These are phyloP conservation scores for human (Homo sapiens) DNA, from an alignment of 2,113 vertebrate genomes.

Conservation along the genomic window DNA sequence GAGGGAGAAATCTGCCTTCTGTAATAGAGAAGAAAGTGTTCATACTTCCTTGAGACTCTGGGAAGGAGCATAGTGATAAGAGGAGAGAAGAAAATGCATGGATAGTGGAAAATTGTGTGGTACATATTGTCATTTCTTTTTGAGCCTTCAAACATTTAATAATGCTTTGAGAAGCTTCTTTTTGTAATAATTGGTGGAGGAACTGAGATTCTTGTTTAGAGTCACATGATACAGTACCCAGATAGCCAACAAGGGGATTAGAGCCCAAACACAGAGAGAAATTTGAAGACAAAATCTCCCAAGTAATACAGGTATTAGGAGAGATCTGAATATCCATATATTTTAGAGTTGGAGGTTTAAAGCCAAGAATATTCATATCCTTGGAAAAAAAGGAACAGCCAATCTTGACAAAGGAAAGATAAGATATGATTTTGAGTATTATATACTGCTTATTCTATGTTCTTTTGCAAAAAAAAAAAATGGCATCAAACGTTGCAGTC, in stretches of 20 bases:
- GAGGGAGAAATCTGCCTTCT: not conserved
- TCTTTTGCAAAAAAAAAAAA: not conserved
- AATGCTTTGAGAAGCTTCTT: not conserved
- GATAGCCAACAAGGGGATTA: not conserved
- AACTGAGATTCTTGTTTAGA: not conserved
- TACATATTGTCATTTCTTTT: not conserved
- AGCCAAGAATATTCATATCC: not conserved
- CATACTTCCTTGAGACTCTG: not conserved
- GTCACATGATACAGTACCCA: not conserved
- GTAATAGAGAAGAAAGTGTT: not conserved
- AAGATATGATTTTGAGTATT: not conserved
- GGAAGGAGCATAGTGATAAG: not conserved
- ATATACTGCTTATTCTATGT: not conserved
- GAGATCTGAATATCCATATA: not conserved
- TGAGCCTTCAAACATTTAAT: not conserved
- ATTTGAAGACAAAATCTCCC: not conserved
- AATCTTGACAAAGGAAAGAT: not conserved
- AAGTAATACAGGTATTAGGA: not conserved
- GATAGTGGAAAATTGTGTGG: not conserved
- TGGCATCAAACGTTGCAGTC: not conserved
- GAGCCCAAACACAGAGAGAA: not conserved
- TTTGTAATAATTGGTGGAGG: not conserved
- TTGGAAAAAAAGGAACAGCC: not conserved
- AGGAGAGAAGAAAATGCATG: not conserved
- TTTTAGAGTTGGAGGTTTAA: not conserved